Evolutionary conservation across 2,113 vertebrate species (phyloP).

Genomic region (Saiga tatarica): DNA sequence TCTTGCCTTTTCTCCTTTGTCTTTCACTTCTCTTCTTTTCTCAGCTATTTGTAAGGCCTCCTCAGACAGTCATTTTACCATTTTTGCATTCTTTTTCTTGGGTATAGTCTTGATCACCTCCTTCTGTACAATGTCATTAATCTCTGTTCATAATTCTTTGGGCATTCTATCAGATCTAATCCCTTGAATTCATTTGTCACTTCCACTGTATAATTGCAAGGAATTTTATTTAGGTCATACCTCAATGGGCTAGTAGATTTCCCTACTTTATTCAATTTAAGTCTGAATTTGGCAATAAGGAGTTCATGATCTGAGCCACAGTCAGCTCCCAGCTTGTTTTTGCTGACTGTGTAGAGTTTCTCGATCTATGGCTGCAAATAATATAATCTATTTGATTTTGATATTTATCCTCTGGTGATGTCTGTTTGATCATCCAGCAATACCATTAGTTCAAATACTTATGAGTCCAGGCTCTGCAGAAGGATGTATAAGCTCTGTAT

Average conservation of each 20-base stretch:
- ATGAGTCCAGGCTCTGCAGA: too few species aligned
- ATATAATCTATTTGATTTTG: neutral
- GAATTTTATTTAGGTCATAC: neutral
- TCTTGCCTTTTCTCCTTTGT: neutral
- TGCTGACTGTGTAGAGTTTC: neutral
- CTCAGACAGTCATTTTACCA: neutral
- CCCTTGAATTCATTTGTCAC: neutral
- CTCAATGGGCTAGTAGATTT: neutral
- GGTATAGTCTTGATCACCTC: neutral
- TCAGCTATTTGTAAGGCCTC: neutral
- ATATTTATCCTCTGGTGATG: neutral
- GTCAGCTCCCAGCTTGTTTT: neutral
- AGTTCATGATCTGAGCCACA: neutral
- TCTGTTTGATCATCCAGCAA: neutral
- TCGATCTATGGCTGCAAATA: neutral
- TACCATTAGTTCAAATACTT: neutral
- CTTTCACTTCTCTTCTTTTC: neutral
- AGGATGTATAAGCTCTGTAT: neutral
- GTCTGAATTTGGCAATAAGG: neutral
- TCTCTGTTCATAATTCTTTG: neutral
- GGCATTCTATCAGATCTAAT: neutral
- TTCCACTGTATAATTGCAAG: neutral
- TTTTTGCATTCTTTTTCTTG: neutral
- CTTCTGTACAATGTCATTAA: neutral
- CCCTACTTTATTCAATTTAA: neutral